Base-by-base conservation (phyloP, 1,140 invertebrate genomes). In the Pogonomyrmex californicus region DNA sequence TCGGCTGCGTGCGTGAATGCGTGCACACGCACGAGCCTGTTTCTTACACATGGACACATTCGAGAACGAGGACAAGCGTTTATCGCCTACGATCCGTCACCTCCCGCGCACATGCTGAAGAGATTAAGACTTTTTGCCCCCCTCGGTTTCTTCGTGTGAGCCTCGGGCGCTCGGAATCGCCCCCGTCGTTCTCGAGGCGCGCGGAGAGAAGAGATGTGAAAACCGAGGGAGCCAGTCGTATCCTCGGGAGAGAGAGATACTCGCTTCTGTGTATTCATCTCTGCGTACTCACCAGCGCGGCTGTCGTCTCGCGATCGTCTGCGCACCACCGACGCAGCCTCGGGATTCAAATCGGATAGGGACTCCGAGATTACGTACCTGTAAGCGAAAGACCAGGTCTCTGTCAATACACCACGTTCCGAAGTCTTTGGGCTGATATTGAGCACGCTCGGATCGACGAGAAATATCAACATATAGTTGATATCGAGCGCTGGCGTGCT, bases 41-140 rank as follows among this genome's bases (percentile, higher is more conserved):
- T 23, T 23, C 23, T 23, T n/a, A 65, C 33, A 14, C 10, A 6
- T n/a, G 6, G 0, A n/a, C 17, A 47, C 51, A 62, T 7, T 47
- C 56, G 62, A 38, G 71, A 70, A 56, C 51, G 88, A 86, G 36
- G 41, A 51, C 62, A 47, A 78, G 77, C 88, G 86, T 91, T 91
- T 91, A 91, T 91, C 89, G 90, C 54, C 38, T 44, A 44, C 86
- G 78, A 92, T 91, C 90, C 91, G 88, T 93, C 92, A 93, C 88
- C 83, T 88, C 51, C 51, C 44, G 56, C 78, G 73, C 90, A 88
- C 92, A 93, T 92, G 89, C 78, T 92, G 89, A 93, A 93, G 91
- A 91, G 92, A 93, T 93, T 92, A 92, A 92, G 86, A 86, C 88
- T 93, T 91, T 91, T 91, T 91, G 70, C 51, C 78, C 23, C 23